phyloP scores from a whole-genome alignment of 2,113 vertebrate genomes.

The Trematocara zebra region DNA sequence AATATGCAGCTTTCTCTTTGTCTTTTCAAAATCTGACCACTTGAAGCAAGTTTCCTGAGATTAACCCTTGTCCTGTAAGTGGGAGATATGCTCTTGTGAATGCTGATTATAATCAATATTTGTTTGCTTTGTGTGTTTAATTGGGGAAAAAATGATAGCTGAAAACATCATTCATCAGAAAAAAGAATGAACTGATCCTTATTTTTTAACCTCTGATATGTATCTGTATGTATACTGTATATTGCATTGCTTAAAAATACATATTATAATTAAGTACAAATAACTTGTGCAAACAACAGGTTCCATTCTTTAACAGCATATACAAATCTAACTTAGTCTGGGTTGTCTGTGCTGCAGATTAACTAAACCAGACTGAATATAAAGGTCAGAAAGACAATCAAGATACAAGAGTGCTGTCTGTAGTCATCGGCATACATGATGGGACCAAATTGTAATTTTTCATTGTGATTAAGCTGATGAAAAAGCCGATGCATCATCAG shows the following conservation, averaged over 20 bases:
- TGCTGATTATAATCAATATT: background rate
- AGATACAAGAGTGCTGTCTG: background rate
- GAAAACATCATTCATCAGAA: background rate
- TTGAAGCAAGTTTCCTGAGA: background rate
- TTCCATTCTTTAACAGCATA: background rate
- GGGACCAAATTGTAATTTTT: background rate
- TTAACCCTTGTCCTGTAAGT: background rate
- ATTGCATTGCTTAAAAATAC: background rate
- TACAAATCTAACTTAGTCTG: background rate
- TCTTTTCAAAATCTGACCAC: background rate
- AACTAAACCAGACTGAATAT: background rate
- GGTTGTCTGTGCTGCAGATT: background rate
- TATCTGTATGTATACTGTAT: background rate
- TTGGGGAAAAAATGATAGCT: background rate
- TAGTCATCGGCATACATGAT: background rate
- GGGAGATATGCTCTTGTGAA: background rate
- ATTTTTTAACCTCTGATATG: background rate
- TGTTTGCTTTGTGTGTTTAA: background rate
- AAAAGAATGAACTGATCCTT: rapidly evolving
- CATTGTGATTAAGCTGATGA: background rate
- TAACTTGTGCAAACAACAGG: background rate
- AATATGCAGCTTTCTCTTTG: background rate
- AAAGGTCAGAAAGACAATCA: background rate
- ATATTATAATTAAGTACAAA: background rate
- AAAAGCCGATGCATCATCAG: background rate